These are phyloP conservation scores for Peucedramus taeniatus DNA, from an alignment of 2,113 vertebrate species.

Conservation along the genomic window DNA sequence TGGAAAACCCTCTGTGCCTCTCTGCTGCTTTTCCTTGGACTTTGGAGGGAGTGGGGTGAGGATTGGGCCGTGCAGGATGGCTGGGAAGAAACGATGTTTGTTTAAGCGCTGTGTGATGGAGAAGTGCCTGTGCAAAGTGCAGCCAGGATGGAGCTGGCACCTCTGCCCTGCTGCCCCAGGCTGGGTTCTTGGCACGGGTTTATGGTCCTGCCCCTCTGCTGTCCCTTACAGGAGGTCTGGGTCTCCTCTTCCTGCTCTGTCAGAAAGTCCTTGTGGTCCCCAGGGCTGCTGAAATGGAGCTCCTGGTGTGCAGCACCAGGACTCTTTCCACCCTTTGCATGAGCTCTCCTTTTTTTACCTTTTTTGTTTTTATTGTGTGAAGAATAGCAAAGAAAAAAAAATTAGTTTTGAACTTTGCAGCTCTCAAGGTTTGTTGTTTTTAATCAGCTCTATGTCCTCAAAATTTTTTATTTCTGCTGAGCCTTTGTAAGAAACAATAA, in stretches of 20 bases:
- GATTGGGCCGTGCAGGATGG: neutral
- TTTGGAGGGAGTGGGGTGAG: neutral
- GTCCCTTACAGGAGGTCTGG: neutral
- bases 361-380: neutral
- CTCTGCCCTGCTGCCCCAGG: neutral
- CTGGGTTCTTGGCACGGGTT: fast-evolving
- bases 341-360: neutral
- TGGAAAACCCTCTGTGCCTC: neutral
- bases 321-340: neutral
- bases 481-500: neutral
- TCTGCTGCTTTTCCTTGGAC: neutral
- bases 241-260: neutral
- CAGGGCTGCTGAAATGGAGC: neutral
- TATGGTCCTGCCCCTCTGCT: neutral
- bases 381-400: neutral
- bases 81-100: fast-evolving
- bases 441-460: neutral
- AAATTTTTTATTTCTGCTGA: neutral
- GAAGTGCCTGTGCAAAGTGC: neutral
- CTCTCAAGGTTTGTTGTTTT: neutral
- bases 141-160: neutral
- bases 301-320: neutral
- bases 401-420: neutral
- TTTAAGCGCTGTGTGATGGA: neutral
- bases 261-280: neutral